Evolutionary conservation across 2,113 vertebrate species (phyloP), one percentile per base, ranked within the genome.

Genomic region (Fulica atra): DNA sequence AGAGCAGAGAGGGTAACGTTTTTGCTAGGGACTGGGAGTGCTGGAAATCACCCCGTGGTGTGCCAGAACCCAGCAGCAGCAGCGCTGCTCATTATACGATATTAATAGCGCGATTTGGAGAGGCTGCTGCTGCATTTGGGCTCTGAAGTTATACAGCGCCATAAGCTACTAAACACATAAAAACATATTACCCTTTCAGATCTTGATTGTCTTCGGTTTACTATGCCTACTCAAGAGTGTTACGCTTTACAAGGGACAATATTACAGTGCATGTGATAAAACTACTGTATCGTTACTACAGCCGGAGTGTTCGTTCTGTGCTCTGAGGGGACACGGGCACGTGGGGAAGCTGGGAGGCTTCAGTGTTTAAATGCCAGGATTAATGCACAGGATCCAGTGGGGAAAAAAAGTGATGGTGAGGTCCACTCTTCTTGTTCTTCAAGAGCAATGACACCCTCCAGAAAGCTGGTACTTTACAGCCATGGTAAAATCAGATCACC

Each of bases 271-370:
- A 9, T 40, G 91, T 50, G 84, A 64, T 93, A 84, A 92, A 95
- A 57, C 21, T 82, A 57, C 88, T 86, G 85, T 33, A 8, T 63
- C 74, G 46, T 66, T 35, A 7, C 50, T 25, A 2, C 61, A 81
- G 91, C 65, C 80, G 21, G 44, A 61, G 60, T 4, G 69, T 77
- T 89, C 0, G 0, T 59, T 68, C 68, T 66, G 68, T 44, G 72
- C 82, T 81, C n/a, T 0, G 1, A 6, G 48, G 46, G 56, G 72
- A 86, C 4, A 3, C 0, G 0, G 35, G 60, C 33, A 7, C 0
- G 24, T 11, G 63, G 28, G 33, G 46, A 81, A 87, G 56, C 16
- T 38, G 65, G 46, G 86, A 90, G 72, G 23, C 63, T 78, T 63
- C 51, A 28, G 6, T 29, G 46, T 42, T 83, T 51, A 36, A 86